Conservation (phyloP, 37 sponge, comb jelly and placozoan species). For the Agelas oroides region DNA sequence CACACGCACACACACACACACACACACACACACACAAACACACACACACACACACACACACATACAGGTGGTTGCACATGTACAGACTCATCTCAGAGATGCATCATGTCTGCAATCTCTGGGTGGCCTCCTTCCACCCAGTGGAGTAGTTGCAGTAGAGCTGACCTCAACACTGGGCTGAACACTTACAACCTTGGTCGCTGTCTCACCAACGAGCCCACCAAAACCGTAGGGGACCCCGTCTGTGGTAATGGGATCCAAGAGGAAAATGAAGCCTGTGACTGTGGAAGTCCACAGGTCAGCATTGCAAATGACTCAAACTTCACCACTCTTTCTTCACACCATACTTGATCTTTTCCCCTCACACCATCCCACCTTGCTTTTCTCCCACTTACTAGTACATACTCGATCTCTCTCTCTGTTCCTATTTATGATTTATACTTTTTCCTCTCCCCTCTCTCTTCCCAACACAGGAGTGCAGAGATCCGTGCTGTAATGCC, state of each 20-base stretch:
- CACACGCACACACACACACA: too few species aligned
- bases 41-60: too few species aligned
- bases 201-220: slow-evolving; percentile 17
- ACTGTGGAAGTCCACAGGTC: slow-evolving; percentile 66
- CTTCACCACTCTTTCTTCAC: too few species aligned
- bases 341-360: too few species aligned
- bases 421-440: too few species aligned
- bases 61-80: background rate
- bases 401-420: too few species aligned
- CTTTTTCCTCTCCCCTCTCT: too few species aligned
- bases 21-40: too few species aligned
- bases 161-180: background rate
- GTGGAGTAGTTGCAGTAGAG: slow-evolving; percentile 14
- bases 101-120: slow-evolving; percentile 12
- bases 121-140: background rate
- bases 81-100: background rate
- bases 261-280: slow-evolving; percentile 63
- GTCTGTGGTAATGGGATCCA: slow-evolving; percentile 71
- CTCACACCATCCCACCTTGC: too few species aligned
- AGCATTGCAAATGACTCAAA: too few species aligned
- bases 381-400: too few species aligned
- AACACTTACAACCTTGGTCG: slow-evolving; percentile 6
- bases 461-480: background rate
- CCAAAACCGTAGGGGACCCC: slow-evolving; percentile 20
- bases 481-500: slow-evolving; percentile 73